Evolutionary conservation across 2,113 vertebrate species (phyloP).

Genomic region (Myanophis thanlyinensis): DNA sequence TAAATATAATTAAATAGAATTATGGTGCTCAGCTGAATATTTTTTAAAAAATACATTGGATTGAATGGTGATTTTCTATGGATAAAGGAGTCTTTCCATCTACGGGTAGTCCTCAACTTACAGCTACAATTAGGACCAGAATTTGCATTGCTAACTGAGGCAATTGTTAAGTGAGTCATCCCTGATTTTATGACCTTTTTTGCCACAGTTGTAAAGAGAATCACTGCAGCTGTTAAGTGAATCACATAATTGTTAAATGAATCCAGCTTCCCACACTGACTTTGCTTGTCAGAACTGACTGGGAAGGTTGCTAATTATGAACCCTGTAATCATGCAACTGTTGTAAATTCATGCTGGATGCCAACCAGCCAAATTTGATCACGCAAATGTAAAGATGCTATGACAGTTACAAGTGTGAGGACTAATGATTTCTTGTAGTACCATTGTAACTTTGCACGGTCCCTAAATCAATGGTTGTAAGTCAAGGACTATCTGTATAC

Average conservation of each 20-base stretch:
- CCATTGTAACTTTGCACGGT: too few species aligned
- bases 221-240: background rate
- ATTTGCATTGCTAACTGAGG: background rate
- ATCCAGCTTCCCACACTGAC: background rate
- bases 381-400: background rate
- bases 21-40: conserved; percentile 9
- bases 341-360: background rate
- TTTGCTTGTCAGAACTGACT: background rate
- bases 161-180: background rate
- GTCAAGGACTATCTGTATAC: background rate
- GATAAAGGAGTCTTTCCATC: background rate
- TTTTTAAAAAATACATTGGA: background rate
- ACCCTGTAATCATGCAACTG: background rate
- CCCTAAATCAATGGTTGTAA: too few species aligned
- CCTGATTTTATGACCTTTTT: background rate
- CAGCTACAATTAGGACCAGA: too few species aligned
- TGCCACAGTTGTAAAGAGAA: background rate
- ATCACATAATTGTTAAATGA: background rate
- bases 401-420: background rate
- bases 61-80: background rate
- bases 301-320: background rate
- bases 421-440: too few species aligned
- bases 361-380: background rate
- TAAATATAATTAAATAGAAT: conserved; percentile 19
- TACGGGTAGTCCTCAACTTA: background rate